These are phyloP conservation scores for Tylochromis polylepis DNA, from an alignment of 2,113 vertebrate genomes.

Conservation along the genomic window DNA sequence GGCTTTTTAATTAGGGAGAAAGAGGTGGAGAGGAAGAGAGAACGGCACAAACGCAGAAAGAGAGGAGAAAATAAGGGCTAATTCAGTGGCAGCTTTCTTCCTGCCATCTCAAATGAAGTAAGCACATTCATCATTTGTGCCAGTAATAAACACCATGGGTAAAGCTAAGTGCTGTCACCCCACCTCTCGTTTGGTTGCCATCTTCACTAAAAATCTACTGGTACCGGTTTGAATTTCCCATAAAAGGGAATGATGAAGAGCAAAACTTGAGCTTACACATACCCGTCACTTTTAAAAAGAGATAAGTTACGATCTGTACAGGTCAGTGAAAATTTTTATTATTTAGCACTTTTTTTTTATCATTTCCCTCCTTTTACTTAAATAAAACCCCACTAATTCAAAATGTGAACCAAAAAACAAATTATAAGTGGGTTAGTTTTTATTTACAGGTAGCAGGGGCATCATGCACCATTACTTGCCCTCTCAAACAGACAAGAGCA, in stretches of 20 bases:
- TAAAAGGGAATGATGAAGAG: background rate
- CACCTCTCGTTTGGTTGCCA: background rate
- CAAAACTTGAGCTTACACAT: background rate
- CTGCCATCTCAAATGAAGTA: slow-evolving; percentile 1
- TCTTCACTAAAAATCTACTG: background rate
- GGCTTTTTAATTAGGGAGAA: slow-evolving; percentile 45
- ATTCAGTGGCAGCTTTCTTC: slow-evolving; percentile 27
- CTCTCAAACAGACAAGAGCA: background rate
- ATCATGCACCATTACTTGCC: background rate
- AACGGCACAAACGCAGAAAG: background rate
- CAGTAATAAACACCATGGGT: slow-evolving; percentile 19
- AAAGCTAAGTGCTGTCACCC: slow-evolving; percentile 2
- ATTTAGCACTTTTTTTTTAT: background rate
- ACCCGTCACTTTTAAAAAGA: background rate
- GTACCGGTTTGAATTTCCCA: background rate
- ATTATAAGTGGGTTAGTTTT: background rate
- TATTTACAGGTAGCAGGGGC: background rate
- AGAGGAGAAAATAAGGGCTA: slow-evolving; percentile 8
- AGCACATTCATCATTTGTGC: slow-evolving; percentile 7
- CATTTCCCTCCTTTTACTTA: background rate
- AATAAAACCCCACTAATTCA: background rate
- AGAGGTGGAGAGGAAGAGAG: background rate
- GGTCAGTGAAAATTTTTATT: background rate
- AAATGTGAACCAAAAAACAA: background rate
- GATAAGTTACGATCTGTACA: background rate